These are phyloP conservation scores for Trachelus stipa DNA, from an alignment of 2,888 invertebrate species.

Conservation along the genomic window DNA sequence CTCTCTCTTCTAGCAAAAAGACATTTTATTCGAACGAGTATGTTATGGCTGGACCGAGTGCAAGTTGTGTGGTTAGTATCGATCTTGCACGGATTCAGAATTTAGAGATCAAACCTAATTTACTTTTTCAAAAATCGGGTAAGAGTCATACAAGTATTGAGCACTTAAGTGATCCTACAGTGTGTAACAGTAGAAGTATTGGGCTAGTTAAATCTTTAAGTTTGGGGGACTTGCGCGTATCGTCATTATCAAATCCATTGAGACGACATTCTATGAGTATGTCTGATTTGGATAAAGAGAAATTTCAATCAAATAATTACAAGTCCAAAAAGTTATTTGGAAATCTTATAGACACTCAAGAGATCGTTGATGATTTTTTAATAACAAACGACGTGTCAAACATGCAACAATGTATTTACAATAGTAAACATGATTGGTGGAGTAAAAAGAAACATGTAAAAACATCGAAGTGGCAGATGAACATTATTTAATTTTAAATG, in stretches of 20 bases:
- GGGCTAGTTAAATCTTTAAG: background rate
- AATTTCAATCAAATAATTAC: background rate
- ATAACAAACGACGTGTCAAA: background rate
- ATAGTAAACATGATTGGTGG: background rate
- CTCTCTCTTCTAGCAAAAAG: background rate
- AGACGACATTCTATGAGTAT: background rate
- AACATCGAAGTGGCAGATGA: background rate
- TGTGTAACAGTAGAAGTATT: background rate
- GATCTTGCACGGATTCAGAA: conserved; percentile 51
- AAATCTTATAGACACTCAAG: background rate
- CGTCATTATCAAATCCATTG: background rate
- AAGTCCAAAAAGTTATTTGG: background rate
- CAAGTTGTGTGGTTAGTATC: conserved; percentile 51
- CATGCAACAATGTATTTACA: background rate
- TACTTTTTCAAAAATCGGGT: conserved; percentile 28
- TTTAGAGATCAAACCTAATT: conserved; percentile 39
- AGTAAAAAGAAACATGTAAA: background rate
- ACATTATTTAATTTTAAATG: background rate
- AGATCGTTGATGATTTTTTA: background rate
- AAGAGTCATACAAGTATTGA: too few relatives aligned
- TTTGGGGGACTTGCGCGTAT: background rate
- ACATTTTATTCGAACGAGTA: background rate
- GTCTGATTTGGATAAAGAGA: background rate
- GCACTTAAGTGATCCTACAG: background rate
- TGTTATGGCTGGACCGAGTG: background rate